Evolutionary conservation across 2,113 vertebrate species (phyloP).

Genomic region (Vanacampus margaritifer): DNA sequence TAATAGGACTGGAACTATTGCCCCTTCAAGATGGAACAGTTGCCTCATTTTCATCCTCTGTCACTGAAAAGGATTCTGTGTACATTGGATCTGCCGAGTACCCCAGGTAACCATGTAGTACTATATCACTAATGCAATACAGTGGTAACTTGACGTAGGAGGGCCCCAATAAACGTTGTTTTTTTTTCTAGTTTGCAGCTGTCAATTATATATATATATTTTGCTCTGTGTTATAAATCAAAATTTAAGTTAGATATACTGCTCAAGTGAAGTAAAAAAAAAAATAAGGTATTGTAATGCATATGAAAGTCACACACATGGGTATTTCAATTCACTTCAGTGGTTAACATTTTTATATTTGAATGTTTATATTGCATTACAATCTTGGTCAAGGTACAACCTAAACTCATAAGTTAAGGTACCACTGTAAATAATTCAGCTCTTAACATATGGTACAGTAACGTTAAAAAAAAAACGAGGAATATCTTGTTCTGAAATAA

Average conservation of each 20-base stretch:
- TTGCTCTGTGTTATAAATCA: no score
- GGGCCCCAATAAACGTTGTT: no score
- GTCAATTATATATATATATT: no score
- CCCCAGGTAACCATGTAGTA: slow-evolving; percentile 78
- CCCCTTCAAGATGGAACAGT: slow-evolving; percentile 88
- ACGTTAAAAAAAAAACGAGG: no score
- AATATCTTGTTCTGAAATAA: background rate
- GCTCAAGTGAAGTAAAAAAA: no score
- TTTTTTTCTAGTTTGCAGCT: no score
- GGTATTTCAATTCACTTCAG: no score
- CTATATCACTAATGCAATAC: background rate
- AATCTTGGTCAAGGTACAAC: background rate
- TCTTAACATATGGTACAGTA: background rate
- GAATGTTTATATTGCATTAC: background rate
- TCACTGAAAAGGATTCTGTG: slow-evolving; percentile 86
- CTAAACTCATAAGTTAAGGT: background rate
- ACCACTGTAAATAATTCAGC: background rate
- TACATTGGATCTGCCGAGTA: slow-evolving; percentile 90
- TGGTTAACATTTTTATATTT: no score
- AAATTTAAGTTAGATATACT: no score
- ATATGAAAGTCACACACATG: no score
- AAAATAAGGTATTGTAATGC: background rate
- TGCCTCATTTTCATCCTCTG: slow-evolving; percentile 84
- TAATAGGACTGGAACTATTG: slow-evolving; percentile 91
- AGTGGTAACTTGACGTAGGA: background rate